Evolutionary conservation across 64 coral and sea anemone species (phyloP), one percentile per base, ranked within the genome.

Genomic region (Stylophora pistillata): DNA sequence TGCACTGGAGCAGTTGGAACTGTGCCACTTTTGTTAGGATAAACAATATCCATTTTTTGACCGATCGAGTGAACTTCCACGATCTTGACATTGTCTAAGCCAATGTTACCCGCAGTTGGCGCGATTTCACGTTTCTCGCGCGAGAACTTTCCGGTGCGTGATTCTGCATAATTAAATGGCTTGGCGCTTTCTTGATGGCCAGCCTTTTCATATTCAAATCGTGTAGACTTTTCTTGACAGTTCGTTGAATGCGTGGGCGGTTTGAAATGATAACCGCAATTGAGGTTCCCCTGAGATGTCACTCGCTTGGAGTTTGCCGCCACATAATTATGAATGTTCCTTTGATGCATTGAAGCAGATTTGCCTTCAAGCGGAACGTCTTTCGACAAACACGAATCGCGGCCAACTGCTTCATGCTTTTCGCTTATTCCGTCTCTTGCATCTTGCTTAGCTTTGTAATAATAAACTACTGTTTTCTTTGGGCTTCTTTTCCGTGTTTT

Each of bases 21-120:
- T 69, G 65, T 78, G 56, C 74, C n/a, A 30, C 76, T 60, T 57
- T 91, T 63, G 58, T 84, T 55, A 17, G 66, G 72, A 75, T 91
- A 91, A 76, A 57, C 63, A 52, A 27, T 34, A 4, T 86, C 81
- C 79, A 37, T 79, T 18, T 74, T 56, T 65, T 56, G 30, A 0
- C 82, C 85, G 13, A 92, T 86, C 3, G 90, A 92, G 73, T 92
- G 90, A 77, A 86, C 83, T 59, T 92, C 90, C n/a, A 92, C 90
- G 23, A 92, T 92, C 72, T 82, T 92, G n/a, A 92, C 90, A 76
- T 92, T 86, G 55, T 92, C 90, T 30, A 92, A 74, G 53, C 90
- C 90, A 30, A 75, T 52, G 56, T 92, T 92, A 15, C 66, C 86
- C 21, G 33, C 34, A 13, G 32, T 82, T 84, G 20, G 80, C 55